Base-by-base conservation (phyloP, 2,113 vertebrate genomes). In the Nesoenas mayeri region DNA sequence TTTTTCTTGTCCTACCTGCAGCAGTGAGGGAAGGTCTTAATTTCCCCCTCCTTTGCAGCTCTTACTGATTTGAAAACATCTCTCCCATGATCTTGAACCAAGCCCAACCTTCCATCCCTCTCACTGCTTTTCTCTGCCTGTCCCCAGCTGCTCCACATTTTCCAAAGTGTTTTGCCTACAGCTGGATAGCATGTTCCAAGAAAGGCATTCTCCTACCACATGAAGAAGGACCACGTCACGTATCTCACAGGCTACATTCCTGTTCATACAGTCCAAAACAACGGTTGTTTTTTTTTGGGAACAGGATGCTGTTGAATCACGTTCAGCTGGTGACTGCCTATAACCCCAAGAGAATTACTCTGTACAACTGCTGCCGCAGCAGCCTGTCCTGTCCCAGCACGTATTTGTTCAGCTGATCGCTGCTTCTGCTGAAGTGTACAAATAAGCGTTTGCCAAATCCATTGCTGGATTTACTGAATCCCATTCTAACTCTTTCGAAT, bases 371-470 rank as follows among this genome's bases (percentile, higher is more conserved):
- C 81, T 79, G 20, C 29, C 3, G 0, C 11, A 12, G 48, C 74
- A 82, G 85, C 38, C 75, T 87, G 38, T 53, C 54, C 74, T 66
- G 31, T 71, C 42, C 81, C 66, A 64, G 62, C 58, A 70, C 64
- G 25, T 60, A 29, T 81, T 91, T 74, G 50, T 87, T 94, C 87
- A 89, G 78, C 78, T 32, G 22, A 71, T 64, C 0, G 1, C 1
- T 2, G 61, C 89, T 89, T 89, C 86, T 88, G 79, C 62, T 74
- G 61, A 82, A 57, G 34, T 10, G 38, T 24, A 91, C 61, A 89
- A 54, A 84, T 10, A 47, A 0, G 0, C 32, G 38, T 34, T 69
- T 72, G 54, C 62, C 51, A 83, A 79, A 67, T 42, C 31, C 36
- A 38, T 16, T 21, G 29, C 48, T 74, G 61, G 70, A 48, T 19